Conservation (phyloP, 2,888 invertebrate species). For the Ditula angustiorana region DNA sequence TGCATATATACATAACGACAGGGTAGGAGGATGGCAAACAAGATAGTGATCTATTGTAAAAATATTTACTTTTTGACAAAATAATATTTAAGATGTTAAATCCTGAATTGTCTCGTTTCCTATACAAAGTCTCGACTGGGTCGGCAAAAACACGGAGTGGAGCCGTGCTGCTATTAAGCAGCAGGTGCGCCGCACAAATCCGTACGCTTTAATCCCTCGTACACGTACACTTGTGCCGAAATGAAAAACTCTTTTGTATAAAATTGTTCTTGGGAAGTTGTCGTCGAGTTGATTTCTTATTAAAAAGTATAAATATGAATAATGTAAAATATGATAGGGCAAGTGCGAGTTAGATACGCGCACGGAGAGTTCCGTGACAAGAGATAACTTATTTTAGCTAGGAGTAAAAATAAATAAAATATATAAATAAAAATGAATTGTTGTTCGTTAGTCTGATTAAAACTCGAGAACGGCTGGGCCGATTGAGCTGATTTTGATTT, state of each 20-base stretch:
- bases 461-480: too few relatives aligned
- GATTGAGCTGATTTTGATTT: too few relatives aligned
- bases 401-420: too few relatives aligned
- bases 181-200: constrained; percentile 35
- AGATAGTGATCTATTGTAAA: too few relatives aligned
- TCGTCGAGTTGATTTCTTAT: background rate
- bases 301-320: background rate
- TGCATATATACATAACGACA: too few relatives aligned
- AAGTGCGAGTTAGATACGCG: too few relatives aligned
- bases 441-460: too few relatives aligned
- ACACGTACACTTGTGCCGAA: constrained; percentile 29
- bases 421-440: too few relatives aligned
- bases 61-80: background rate
- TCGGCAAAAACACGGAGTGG: constrained; percentile 19
- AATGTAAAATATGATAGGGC: too few relatives aligned
- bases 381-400: too few relatives aligned
- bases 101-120: constrained; percentile 28
- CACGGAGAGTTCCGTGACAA: too few relatives aligned
- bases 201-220: constrained; percentile 34
- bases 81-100: constrained; percentile 23
- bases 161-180: constrained; percentile 24
- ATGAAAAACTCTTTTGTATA: constrained; percentile 37
- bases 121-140: constrained; percentile 10
- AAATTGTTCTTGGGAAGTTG: constrained; percentile 6
- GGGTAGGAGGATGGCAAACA: too few relatives aligned